Base-by-base conservation (phyloP, 2,888 invertebrate species). In the Andricus quercusramuli region DNA sequence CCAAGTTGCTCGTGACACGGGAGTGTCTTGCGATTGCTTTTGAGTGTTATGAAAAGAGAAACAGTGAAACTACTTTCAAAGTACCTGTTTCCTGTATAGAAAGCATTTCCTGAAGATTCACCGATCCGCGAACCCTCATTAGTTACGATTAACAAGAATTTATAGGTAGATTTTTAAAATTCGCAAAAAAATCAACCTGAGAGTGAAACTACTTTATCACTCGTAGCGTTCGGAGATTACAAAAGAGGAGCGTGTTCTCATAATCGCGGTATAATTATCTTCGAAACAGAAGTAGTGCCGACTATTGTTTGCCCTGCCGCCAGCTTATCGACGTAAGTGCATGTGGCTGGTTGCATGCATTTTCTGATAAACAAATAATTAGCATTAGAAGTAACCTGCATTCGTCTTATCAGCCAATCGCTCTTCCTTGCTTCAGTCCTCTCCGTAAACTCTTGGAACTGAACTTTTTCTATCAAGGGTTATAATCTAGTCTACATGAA, bases 331-430 rank as follows among this genome's bases (percentile, higher is more conserved):
- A 79, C 59, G 65, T 65, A 80, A 81, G 80, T 85, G 81, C 83
- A 81, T 80, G 82, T 6, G 66, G 80, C 62, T 6, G 84, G 79
- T 90, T 83, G 88, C 89, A 87, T 88, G 88, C 83, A 78, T 59
- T 65, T 80, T 32, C 86, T 79, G 90, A 90, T 91, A 90, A 91
- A 90, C 89, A 89, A 90, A 90, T 91, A 90, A 90, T 91, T 90
- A 90, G 85, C 87, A 86, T 86, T 85, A 83, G 83, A 85, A 88
- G 85, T 85, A 85, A 86, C 86, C 84, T 83, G 86, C 85, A 87
- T 84, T 83, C 80, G 74, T 83, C 59, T 56, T 77, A 84, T 82
- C 82, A 80, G 70, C 70, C 79, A 82, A 88, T 86, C 86, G 82
- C 79, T 77, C 56, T 74, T 66, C 74, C 78, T 67, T 83, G 79